Evolutionary conservation across 2,888 invertebrate species (phyloP), one percentile per base, ranked within the genome.

Genomic region (Gymnoscelis rufifasciata): DNA sequence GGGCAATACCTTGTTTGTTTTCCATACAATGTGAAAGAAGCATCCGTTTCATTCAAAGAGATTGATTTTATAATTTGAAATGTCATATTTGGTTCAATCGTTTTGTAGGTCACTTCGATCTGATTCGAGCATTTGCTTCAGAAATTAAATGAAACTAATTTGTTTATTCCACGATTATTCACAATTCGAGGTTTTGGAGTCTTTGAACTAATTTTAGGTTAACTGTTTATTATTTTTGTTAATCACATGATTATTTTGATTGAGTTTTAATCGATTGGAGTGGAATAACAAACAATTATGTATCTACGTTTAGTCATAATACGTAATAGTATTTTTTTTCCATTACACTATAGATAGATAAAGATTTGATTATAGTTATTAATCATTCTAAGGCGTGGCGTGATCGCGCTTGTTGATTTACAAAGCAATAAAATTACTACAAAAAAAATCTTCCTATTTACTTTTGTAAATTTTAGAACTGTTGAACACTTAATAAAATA

Each of bases 21-120:
- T 70, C 69, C 74, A 79, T 75, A 81, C 80, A 81, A 81, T 80
- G 68, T 64, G 66, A 68, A 72, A 46, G 49, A 38, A 12, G 52
- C 56, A 59, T 64, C 64, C 60, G 59, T 44, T 42, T 15, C 31
- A 42, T 51, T 42, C 27, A 41, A 45, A 44, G 28, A 33, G 37
- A 48, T 40, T 29, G 14, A 36, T 40, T 40, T 48, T 39, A 14
- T 36, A 23, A 35, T 35, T 37, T 14, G 15, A 43, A 10, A 24
- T 40, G 36, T 31, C 31, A 30, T 29, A 14, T 14, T 10, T 14
- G 15, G 8, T 33, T 10, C 10, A 19, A 14, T 33, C n/a, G 13
- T 14, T 5, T 28, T 38, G 27, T 28, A 11, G n/a, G n/a, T 19
- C 14, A 14, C 27, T 35, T 35, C 7, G 6, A 14, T 19, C 19